Evolutionary conservation across 2,797 vertebrate species (phyloP).

Genomic region (Arremon aurantiirostris): DNA sequence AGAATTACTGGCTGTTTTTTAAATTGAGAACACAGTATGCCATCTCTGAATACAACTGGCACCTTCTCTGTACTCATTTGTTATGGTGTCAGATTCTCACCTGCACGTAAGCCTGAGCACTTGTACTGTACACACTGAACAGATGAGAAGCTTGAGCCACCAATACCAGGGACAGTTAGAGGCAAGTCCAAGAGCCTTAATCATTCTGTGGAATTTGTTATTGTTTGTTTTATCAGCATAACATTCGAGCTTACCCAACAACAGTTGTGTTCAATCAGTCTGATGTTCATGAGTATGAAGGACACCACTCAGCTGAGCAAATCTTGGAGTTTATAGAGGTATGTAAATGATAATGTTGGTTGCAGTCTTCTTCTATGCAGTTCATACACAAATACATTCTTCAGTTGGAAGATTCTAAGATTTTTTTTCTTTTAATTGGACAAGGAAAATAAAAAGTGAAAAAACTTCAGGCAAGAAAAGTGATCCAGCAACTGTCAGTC

Average conservation of each 20-base stretch:
- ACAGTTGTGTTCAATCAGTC: constrained; percentile 95
- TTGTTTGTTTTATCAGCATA: constrained; percentile 82
- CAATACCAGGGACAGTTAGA: neutral
- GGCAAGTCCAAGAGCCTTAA: neutral
- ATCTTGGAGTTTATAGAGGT: constrained; percentile 97
- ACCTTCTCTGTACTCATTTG: neutral
- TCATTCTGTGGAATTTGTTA: neutral
- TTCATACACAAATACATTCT: neutral
- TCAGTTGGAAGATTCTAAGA: neutral
- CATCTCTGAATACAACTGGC: neutral
- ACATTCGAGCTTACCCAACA: constrained; percentile 94
- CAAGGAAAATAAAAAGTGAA: neutral
- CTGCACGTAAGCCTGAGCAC: neutral
- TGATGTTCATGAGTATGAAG: constrained; percentile 91
- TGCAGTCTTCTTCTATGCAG: neutral
- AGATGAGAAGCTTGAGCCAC: neutral
- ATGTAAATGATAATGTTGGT: neutral
- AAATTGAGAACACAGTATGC: neutral
- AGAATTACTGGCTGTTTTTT: neutral
- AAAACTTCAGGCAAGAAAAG: neutral
- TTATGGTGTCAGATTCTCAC: neutral
- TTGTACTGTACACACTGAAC: neutral
- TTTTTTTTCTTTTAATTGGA: neutral
- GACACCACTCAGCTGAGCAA: constrained; percentile 92
- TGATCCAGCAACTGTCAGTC: neutral